Evolutionary conservation across 2,888 invertebrate genomes (phyloP).

Genomic region (Stegophylla sp.): DNA sequence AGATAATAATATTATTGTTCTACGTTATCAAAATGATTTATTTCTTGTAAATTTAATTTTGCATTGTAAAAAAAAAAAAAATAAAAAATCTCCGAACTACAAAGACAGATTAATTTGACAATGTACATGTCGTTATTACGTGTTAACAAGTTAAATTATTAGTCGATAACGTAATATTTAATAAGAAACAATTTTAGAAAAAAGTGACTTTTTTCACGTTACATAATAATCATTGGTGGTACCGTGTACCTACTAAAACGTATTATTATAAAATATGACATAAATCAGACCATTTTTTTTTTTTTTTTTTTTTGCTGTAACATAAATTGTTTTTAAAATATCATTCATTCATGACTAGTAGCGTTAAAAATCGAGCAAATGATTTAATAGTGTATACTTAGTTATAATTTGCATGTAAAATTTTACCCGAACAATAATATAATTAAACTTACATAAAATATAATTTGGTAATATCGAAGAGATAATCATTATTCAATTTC

Average conservation of each 20-base stretch:
- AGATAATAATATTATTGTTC: too few species aligned
- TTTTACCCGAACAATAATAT: not conserved
- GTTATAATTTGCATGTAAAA: not conserved
- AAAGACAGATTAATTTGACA: not conserved
- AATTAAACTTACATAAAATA: not conserved
- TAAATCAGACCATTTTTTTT: constrained; percentile 10
- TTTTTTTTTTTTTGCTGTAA: not conserved
- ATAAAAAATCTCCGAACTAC: too few species aligned
- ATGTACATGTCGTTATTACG: not conserved
- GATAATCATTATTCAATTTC: too few species aligned
- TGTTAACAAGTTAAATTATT: not conserved
- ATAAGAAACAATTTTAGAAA: not conserved
- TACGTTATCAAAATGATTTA: too few species aligned
- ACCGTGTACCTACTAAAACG: not conserved
- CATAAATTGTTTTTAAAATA: constrained; percentile 21
- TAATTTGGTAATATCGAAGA: too few species aligned
- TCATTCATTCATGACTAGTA: not conserved
- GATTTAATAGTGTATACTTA: not conserved
- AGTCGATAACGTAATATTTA: not conserved
- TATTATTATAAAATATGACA: not conserved
- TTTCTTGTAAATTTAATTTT: too few species aligned
- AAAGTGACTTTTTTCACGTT: not conserved
- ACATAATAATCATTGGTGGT: constrained; percentile 29
- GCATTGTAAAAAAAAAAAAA: too few species aligned
- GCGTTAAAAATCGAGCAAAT: constrained; percentile 21